Conservation (phyloP, 2,888 invertebrate species). For the Brenthis daphne region DNA sequence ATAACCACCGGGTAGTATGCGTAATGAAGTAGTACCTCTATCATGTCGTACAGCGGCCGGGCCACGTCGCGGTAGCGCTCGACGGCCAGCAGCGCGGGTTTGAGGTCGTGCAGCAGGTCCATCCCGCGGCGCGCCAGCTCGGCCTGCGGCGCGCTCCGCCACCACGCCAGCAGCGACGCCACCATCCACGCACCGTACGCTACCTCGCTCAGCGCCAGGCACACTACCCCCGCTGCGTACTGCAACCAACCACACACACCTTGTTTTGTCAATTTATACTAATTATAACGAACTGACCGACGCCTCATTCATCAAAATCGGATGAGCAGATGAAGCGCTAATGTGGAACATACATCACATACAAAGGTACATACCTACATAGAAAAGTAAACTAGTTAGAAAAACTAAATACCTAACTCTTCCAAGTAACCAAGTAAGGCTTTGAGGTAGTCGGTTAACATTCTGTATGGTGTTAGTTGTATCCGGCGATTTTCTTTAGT, state of each 20-base stretch:
- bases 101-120: conserved; percentile 74
- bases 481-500: too few relatives aligned
- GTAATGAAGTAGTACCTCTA: conserved; percentile 55
- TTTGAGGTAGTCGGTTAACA: too few relatives aligned
- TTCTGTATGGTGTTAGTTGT: too few relatives aligned
- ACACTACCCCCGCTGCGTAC: conserved; percentile 67
- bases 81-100: conserved; percentile 73
- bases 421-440: too few relatives aligned
- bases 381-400: too few relatives aligned
- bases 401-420: too few relatives aligned
- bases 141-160: conserved; percentile 70
- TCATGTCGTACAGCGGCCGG: conserved; percentile 69
- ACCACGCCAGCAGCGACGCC: conserved; percentile 71
- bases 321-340: too few relatives aligned
- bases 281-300: too few relatives aligned
- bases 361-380: too few relatives aligned
- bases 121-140: conserved; percentile 72
- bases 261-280: background rate
- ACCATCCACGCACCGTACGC: conserved; percentile 77
- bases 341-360: too few relatives aligned
- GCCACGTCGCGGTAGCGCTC: conserved; percentile 70
- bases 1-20: too few relatives aligned
- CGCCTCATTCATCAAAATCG: too few relatives aligned
- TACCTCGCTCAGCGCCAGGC: conserved; percentile 68
- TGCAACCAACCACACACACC: conserved; percentile 38